Percentiles rank a stretch among this genome's conserved stretches.
phyloP scores from a whole-genome alignment of 64 coral and sea anemone species.

The Dendrophyllia cribrosa region DNA sequence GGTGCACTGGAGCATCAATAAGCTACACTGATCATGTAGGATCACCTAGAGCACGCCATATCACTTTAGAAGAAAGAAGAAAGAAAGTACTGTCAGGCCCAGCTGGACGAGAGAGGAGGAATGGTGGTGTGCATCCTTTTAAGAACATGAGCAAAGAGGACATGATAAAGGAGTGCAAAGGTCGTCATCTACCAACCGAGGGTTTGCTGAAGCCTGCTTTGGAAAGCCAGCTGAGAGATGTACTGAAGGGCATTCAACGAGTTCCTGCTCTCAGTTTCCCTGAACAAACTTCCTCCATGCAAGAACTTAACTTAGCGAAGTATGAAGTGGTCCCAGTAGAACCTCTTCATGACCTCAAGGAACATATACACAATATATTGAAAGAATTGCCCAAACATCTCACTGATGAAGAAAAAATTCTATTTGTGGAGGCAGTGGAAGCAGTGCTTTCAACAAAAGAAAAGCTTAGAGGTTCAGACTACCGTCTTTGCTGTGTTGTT shows the following conservation, averaged over 20 bases:
- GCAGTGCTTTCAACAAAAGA: slow-evolving; percentile 40
- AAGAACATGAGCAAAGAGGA: slow-evolving; percentile 58
- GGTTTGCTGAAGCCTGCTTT: background rate
- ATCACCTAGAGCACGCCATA: background rate
- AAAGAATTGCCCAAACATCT: slow-evolving; percentile 63
- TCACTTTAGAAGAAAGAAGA: slow-evolving; percentile 10
- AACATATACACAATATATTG: slow-evolving; percentile 67
- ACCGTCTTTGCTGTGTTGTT: slow-evolving; percentile 37
- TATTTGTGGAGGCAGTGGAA: slow-evolving; percentile 34
- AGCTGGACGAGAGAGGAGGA: slow-evolving; percentile 41
- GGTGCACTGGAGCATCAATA: slow-evolving; percentile 8
- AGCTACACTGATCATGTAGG: background rate
- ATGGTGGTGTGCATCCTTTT: slow-evolving; percentile 64
- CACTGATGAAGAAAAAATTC: background rate
- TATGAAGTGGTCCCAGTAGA: slow-evolving; percentile 67
- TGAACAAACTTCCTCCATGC: background rate
- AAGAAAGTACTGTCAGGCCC: slow-evolving; percentile 38
- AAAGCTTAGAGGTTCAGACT: slow-evolving; percentile 41
- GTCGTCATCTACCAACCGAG: slow-evolving; percentile 8
- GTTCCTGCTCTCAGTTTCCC: slow-evolving; percentile 49
- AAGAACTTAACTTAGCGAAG: slow-evolving; percentile 16
- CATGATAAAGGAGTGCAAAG: slow-evolving; percentile 16
- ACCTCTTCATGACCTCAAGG: slow-evolving; percentile 68
- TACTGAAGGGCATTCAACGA: slow-evolving; percentile 51
- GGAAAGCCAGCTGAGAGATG: background rate